These are phyloP conservation scores for Matsumurasca onukii DNA, from an alignment of 1,140 invertebrate genomes.

Conservation along the genomic window DNA sequence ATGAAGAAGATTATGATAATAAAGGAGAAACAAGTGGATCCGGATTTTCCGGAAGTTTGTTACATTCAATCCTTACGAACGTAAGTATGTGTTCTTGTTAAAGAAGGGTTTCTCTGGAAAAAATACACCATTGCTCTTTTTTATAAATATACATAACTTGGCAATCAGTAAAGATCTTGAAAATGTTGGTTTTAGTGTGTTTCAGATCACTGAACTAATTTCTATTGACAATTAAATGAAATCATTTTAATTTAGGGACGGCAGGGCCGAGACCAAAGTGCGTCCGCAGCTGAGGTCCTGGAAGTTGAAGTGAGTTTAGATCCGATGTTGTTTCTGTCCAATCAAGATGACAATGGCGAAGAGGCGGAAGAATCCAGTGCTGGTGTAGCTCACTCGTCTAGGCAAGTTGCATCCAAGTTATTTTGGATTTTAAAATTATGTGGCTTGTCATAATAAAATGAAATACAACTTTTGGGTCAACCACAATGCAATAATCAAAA, in stretches of 20 bases:
- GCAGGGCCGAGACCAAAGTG: background rate
- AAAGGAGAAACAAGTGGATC: constrained; percentile 43
- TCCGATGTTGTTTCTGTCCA: constrained; percentile 59
- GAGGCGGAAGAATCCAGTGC: constrained; percentile 47
- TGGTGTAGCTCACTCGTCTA: too few relatives aligned
- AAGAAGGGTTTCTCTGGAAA: background rate
- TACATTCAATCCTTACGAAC: constrained; percentile 58
- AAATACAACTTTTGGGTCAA: too few relatives aligned
- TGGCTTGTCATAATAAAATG: too few relatives aligned
- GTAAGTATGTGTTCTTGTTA: constrained; percentile 41
- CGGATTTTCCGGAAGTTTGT: constrained; percentile 49
- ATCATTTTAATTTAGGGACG: constrained; percentile 14
- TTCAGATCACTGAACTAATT: background rate
- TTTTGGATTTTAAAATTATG: too few relatives aligned
- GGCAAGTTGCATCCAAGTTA: too few relatives aligned
- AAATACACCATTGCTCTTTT: background rate
- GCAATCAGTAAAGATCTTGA: background rate
- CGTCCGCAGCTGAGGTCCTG: background rate
- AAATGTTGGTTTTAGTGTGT: too few relatives aligned
- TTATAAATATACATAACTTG: background rate
- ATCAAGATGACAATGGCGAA: constrained; percentile 45
- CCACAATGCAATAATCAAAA: too few relatives aligned
- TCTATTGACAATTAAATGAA: constrained; percentile 33
- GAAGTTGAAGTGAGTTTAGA: constrained; percentile 58
- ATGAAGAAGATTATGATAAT: constrained; percentile 38